phyloP scores from a whole-genome alignment of 2,797 vertebrate genomes.

The Gadopsis bispinosus region DNA sequence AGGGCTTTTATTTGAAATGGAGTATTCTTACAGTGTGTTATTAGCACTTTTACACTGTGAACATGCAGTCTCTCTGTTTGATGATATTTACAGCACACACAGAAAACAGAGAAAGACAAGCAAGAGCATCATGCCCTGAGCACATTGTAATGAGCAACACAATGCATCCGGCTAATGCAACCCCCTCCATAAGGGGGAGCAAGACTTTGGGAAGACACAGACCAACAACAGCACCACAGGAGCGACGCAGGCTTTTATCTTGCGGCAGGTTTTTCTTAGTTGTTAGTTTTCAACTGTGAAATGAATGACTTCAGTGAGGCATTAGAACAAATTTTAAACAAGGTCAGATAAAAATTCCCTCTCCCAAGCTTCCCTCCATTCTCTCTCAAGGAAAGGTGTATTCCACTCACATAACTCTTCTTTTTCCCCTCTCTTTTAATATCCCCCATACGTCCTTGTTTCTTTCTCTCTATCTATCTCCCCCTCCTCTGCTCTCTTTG shows the following conservation, averaged over 20 bases:
- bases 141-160: constrained; percentile 25
- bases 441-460: constrained; percentile 55
- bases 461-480: constrained; percentile 6
- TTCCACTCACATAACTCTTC: constrained; percentile 54
- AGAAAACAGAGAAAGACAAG: neutral
- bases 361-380: constrained; percentile 26
- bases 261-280: constrained; percentile 49
- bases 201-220: constrained; percentile 52
- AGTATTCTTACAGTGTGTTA: neutral
- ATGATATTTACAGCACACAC: constrained; percentile 1
- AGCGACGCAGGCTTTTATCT: constrained; percentile 40
- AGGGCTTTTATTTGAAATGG: neutral
- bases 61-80: neutral
- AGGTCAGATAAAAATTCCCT: constrained; percentile 62
- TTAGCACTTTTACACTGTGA: neutral
- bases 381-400: constrained; percentile 53
- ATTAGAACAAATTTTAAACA: constrained; percentile 62
- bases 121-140: constrained; percentile 13
- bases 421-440: constrained; percentile 42
- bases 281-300: constrained; percentile 69
- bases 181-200: constrained; percentile 45
- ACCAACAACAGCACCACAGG: constrained; percentile 33
- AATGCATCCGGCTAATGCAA: constrained; percentile 35
- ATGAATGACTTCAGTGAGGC: constrained; percentile 56
- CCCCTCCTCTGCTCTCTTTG: constrained; percentile 44